Evolutionary conservation across 2,888 invertebrate species (phyloP), one percentile per base, ranked within the genome.

Genomic region (Ochropleura plecta): DNA sequence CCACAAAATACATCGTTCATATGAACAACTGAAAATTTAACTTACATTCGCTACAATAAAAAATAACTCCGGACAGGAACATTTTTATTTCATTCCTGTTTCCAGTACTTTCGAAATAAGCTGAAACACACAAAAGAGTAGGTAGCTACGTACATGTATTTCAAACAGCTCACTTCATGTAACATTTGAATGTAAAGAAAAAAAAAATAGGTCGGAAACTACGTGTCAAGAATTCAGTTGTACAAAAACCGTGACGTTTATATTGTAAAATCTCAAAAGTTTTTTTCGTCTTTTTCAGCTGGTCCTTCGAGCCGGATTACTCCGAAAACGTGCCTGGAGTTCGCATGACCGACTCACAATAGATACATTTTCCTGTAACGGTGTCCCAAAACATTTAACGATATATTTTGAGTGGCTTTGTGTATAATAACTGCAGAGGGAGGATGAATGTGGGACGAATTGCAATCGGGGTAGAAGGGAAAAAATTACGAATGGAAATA

Each of bases 291-390:
- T 70, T 57, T 70, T 69, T 49, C 48, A 67, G 20, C 40, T 55
- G 59, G 66, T 73, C 66, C 49, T 48, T 63, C 46, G 59, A 75
- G 51, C 55, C 48, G 20, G 82, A 73, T 84, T 74, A 73, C 67
- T 81, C 72, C 2, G 20, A 4, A 65, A 65, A 86, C 86, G 84
- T 86, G 84, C 81, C 78, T 72, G 30, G 71, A 68, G 73, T 87
- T 55, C 65, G 55, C 69, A 78, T 20, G 75, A 70, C 55, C 49
- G 66, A 44, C 44, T 83, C 67, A 85, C 71, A 85, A 83, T 78
- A 74, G 73, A 73, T 30, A 85, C 70, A 49, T 78, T 85, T 73
- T 40, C 40, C 74, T 74, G 57, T 78, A 70, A 83, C 66, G 66
- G 60, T 60, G n/a, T 73, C 57, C 70, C 42, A 53, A 49, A 73